Percentiles rank a stretch among this genome's conserved stretches.
Conservation (phyloP, 2,797 vertebrate species). For the Nothura maculosa region DNA sequence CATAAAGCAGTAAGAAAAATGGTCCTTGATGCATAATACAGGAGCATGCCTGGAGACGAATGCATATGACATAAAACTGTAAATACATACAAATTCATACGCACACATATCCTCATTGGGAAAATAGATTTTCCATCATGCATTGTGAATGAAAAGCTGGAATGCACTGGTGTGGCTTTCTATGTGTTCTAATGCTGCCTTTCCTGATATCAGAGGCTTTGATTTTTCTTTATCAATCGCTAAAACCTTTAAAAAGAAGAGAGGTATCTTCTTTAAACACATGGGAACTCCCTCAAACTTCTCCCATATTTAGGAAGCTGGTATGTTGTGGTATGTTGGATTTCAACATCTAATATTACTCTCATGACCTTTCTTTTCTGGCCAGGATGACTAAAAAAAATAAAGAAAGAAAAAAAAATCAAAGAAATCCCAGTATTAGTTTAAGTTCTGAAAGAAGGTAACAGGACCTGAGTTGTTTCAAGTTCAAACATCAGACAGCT, state of each 20-base stretch:
- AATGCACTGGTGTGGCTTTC: background rate
- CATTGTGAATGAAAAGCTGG: background rate
- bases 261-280: background rate
- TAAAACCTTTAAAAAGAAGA: background rate
- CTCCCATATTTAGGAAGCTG: background rate
- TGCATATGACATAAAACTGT: conserved; percentile 1
- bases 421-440: background rate
- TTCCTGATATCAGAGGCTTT: background rate
- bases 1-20: conserved; percentile 62
- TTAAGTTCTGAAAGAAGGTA: background rate
- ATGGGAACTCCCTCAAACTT: background rate
- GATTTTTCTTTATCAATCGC: background rate
- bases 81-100: conserved; percentile 40
- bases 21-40: conserved; percentile 66
- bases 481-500: background rate
- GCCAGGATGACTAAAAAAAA: background rate
- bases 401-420: background rate
- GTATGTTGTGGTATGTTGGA: background rate
- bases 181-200: background rate
- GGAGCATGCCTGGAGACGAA: conserved; percentile 61
- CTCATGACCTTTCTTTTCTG: background rate
- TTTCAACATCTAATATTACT: background rate
- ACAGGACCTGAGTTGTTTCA: background rate
- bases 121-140: background rate
- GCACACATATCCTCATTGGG: accelerated